These are phyloP conservation scores for Orthosia gothica DNA, from an alignment of 2,888 invertebrate species.

Conservation along the genomic window DNA sequence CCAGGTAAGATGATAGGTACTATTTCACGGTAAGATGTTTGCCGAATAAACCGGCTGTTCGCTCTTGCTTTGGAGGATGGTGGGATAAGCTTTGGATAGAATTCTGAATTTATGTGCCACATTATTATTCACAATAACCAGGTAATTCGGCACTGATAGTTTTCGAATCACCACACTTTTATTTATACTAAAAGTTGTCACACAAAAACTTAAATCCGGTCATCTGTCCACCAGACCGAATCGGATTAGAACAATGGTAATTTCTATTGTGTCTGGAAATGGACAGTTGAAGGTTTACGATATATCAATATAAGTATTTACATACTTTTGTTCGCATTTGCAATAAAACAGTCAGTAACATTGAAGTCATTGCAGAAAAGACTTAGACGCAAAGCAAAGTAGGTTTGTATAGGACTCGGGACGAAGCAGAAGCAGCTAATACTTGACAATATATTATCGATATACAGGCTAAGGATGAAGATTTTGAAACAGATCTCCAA, in stretches of 20 bases:
- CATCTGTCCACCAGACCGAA: too few species aligned
- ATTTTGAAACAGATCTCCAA: not conserved
- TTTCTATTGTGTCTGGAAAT: too few species aligned
- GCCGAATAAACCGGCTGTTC: not conserved
- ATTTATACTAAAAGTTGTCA: slow-evolving; percentile 14
- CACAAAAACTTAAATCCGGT: slow-evolving; percentile 6
- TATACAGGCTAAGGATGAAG: not conserved
- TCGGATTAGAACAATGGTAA: too few species aligned
- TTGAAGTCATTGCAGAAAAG: not conserved
- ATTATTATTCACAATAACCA: not conserved
- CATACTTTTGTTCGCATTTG: not conserved
- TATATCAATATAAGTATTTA: too few species aligned
- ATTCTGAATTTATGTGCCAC: not conserved
- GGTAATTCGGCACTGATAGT: not conserved
- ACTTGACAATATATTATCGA: not conserved
- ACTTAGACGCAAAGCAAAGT: not conserved
- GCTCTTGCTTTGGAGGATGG: not conserved
- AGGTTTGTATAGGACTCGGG: slow-evolving; percentile 1
- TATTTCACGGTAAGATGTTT: too few species aligned
- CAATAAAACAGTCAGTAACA: too few species aligned
- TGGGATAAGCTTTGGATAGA: not conserved
- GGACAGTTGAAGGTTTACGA: too few species aligned
- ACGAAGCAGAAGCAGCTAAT: not conserved
- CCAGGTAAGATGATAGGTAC: too few species aligned
- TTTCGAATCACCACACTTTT: slow-evolving; percentile 3